Percentiles rank a stretch among this genome's conserved stretches.
Conservation (phyloP, 2,113 vertebrate genomes). For the Ceyx melanurus region DNA sequence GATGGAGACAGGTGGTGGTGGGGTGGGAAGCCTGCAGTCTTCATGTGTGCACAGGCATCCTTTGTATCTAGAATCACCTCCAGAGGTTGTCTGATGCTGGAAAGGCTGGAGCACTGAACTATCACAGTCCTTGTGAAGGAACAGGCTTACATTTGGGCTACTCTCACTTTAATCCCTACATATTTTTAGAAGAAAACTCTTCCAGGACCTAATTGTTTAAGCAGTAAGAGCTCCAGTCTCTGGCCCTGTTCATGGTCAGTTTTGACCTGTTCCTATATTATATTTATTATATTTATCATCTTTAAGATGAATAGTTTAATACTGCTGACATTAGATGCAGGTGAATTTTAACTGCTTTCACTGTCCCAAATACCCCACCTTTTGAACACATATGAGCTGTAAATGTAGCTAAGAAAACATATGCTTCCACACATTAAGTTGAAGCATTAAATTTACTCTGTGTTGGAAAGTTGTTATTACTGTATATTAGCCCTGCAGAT, state of each 20-base stretch:
- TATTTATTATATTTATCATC: neutral
- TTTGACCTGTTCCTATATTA: neutral
- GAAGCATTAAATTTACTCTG: neutral
- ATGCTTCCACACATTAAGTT: neutral
- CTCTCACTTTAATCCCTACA: neutral
- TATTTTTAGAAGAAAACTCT: neutral
- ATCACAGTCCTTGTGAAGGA: neutral
- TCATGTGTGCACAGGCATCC: neutral
- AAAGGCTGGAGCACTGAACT: neutral
- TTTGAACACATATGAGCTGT: neutral
- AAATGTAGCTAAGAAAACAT: fast-evolving
- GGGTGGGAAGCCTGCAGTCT: neutral
- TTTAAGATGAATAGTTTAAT: neutral
- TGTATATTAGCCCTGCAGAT: neutral
- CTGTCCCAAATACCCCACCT: neutral
- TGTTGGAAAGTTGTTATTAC: neutral
- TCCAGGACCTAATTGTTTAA: neutral
- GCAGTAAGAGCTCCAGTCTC: neutral
- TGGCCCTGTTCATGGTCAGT: neutral
- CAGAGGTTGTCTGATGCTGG: neutral
- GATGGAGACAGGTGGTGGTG: neutral
- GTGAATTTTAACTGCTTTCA: neutral
- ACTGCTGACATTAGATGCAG: neutral
- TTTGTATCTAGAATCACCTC: neutral
- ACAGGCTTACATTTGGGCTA: neutral